Evolutionary conservation across 2,888 invertebrate genomes (phyloP).

Genomic region (Torymus auratus): DNA sequence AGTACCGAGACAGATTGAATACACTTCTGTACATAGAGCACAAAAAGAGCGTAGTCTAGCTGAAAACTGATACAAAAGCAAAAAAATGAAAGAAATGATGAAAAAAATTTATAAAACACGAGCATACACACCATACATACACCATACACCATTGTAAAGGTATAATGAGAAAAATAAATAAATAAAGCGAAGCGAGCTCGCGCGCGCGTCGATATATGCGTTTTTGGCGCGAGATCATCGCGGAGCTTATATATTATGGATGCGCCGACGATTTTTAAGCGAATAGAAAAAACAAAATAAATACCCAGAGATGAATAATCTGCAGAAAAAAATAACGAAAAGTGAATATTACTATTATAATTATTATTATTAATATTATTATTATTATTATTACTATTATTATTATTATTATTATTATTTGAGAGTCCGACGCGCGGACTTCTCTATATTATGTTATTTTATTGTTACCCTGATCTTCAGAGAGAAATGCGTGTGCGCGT

Average conservation of each 20-base stretch:
- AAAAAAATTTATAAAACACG: background rate
- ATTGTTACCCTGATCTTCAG: conserved; percentile 50
- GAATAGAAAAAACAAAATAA: conserved; percentile 6
- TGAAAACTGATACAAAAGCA: conserved; percentile 39
- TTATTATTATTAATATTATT: conserved; percentile 40
- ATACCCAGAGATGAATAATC: too few relatives aligned
- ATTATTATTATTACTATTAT: conserved; percentile 38
- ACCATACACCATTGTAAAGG: background rate
- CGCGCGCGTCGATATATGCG: background rate
- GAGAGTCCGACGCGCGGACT: conserved; percentile 23
- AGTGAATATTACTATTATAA: conserved; percentile 29
- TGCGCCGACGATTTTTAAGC: conserved; percentile 36
- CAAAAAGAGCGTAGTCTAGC: conserved; percentile 66
- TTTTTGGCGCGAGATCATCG: conserved; percentile 29
- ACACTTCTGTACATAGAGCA: conserved; percentile 72
- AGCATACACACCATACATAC: background rate
- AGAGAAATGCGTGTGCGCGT: conserved; percentile 36
- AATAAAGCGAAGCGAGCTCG: too few relatives aligned
- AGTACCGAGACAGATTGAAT: conserved; percentile 56
- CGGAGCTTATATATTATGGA: conserved; percentile 12
- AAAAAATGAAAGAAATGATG: conserved; percentile 16
- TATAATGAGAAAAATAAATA: background rate
- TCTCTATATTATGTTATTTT: conserved; percentile 34
- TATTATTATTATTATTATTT: conserved; percentile 45
- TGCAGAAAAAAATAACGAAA: conserved; percentile 15